A percentile compares a stretch with the other conserved stretches of the same genome.
Conservation (phyloP, 2,113 vertebrate species). For the Lonchura striata region DNA sequence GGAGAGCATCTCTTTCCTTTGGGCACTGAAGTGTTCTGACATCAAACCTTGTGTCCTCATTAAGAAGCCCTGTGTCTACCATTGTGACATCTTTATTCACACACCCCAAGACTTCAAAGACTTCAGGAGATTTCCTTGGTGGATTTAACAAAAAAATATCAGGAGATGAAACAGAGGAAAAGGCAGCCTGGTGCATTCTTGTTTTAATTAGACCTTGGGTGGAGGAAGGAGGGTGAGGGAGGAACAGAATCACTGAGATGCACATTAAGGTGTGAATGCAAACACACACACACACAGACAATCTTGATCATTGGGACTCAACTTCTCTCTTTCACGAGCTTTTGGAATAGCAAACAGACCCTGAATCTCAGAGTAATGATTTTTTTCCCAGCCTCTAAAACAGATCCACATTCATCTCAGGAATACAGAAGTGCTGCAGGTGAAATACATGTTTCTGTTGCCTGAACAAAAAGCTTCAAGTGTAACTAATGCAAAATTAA, state of each 20-base stretch:
- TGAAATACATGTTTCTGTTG: constrained; percentile 25
- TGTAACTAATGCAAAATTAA: constrained; percentile 38
- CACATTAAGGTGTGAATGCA: constrained; percentile 10
- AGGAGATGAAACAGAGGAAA: constrained; percentile 67
- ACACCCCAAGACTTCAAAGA: constrained; percentile 80
- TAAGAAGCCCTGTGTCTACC: constrained; percentile 72
- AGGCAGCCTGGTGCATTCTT: constrained; percentile 56
- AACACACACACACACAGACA: not conserved
- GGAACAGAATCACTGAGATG: not conserved
- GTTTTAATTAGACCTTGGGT: constrained; percentile 73
- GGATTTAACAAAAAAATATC: constrained; percentile 75
- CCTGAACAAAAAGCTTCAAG: constrained; percentile 45
- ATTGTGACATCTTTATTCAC: constrained; percentile 80
- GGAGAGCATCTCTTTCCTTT: constrained; percentile 63
- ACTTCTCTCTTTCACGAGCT: not conserved
- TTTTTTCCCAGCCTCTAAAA: not conserved
- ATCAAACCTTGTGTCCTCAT: constrained; percentile 79
- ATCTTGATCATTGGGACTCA: not conserved
- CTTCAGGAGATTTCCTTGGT: constrained; percentile 77
- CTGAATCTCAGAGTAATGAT: not conserved
- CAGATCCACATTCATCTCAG: not conserved
- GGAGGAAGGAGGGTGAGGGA: constrained; percentile 22
- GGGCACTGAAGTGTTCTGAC: constrained; percentile 62
- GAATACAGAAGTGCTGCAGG: not conserved
- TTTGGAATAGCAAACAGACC: constrained; percentile 29